Percentiles rank a stretch among this genome's conserved stretches.
Evolutionary conservation across 2,797 vertebrate species (phyloP).

Genomic region (Ateles fusciceps): DNA sequence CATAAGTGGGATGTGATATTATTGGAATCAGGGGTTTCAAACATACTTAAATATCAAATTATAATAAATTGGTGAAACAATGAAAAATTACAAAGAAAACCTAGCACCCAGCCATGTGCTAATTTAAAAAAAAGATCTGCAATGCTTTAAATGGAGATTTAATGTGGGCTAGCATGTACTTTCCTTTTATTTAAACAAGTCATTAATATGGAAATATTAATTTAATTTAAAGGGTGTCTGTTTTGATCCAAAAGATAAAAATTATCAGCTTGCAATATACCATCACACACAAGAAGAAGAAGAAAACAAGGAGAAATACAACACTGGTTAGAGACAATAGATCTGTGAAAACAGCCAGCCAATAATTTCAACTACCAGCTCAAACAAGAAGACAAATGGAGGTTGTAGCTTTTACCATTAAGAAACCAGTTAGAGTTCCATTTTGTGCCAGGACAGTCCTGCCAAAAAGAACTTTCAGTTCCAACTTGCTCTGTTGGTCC

Average conservation of each 20-base stretch:
- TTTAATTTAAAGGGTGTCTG: background rate
- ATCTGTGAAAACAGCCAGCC: background rate
- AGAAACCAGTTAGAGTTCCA: constrained; percentile 50
- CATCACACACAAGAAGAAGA: background rate
- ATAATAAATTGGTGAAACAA: background rate
- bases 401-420: constrained; percentile 42
- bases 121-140: background rate
- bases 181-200: background rate
- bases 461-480: constrained; percentile 47
- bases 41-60: background rate
- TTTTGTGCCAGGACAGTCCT: constrained; percentile 12
- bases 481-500: constrained; percentile 36
- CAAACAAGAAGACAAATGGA: constrained; percentile 62
- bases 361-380: constrained; percentile 33
- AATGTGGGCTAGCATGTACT: background rate
- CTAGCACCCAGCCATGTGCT: background rate
- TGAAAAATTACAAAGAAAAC: background rate
- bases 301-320: background rate
- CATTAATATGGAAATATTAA: background rate
- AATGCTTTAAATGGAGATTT: background rate
- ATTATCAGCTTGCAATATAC: background rate
- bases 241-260: background rate
- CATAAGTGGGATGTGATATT: background rate
- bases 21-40: background rate
- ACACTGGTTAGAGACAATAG: background rate